Evolutionary conservation across 2,888 invertebrate species (phyloP).

Genomic region (Onthophagus sagittarius): DNA sequence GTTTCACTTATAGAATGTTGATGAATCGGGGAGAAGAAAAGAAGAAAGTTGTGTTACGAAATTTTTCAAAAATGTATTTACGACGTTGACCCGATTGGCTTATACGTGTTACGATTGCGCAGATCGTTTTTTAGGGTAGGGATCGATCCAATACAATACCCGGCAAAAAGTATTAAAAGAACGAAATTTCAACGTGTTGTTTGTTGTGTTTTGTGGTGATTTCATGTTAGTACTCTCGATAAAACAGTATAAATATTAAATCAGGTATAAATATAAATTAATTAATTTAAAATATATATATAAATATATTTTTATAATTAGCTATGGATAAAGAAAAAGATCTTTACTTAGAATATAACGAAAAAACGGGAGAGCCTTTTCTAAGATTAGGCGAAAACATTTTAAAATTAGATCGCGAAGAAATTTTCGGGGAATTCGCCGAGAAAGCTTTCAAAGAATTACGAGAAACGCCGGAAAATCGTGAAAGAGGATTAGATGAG

Average conservation of each 20-base stretch:
- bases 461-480: constrained; percentile 66
- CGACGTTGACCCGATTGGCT: background rate
- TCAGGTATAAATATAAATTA: too few species aligned
- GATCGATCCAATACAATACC: background rate
- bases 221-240: background rate
- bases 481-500: constrained; percentile 57
- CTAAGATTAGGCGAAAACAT: constrained; percentile 58
- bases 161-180: background rate
- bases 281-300: too few species aligned
- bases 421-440: constrained; percentile 54
- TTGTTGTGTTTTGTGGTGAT: background rate
- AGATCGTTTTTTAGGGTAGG: background rate
- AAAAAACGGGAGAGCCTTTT: constrained; percentile 38
- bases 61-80: background rate
- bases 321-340: constrained; percentile 13
- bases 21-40: background rate
- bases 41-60: background rate
- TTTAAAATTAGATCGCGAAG: constrained; percentile 61
- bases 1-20: background rate
- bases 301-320: too few species aligned
- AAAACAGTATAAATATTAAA: too few species aligned
- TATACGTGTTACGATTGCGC: background rate
- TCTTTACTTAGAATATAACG: background rate
- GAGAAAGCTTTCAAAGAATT: constrained; percentile 67
- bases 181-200: background rate